Base-by-base conservation (phyloP, 2,888 invertebrate species). In the Amorpha juglandis region DNA sequence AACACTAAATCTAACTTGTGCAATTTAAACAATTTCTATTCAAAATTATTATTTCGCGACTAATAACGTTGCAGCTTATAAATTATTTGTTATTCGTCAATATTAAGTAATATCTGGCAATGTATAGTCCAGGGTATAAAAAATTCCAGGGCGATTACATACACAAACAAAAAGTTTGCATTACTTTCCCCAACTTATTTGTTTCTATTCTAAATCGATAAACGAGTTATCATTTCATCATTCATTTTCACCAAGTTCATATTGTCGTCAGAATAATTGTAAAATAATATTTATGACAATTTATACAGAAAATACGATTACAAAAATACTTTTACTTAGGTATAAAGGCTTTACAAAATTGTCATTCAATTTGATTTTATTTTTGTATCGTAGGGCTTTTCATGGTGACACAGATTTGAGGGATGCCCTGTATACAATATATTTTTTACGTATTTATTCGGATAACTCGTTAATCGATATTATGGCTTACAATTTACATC, bases 91-190 rank as follows among this genome's bases (percentile, higher is more conserved):
- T 12, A 1, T 6, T 38, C 16, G 35, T 38, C 35, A 6, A n/a
- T 58, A 42, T 58, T 58, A 58, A 58, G 58, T 58, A 58, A 58
- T 42, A 42, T 42, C 58, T 42, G 58, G 58, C 42, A 58, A 58
- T 58, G 58, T 38, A 35, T 53, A 12, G 35, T 16, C 11, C 12
- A 42, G 19, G 6, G 42, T 16, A 42, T 42, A 58, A 19, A 19
- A 58, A 58, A 58, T 42, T 58, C 16, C 58, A 38, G 27, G 55
- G 55, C 55, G 12, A 27, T 27, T 27, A 27, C 33, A 27, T 27
- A 14, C 27, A 27, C 4, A 27, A 3, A 52, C 11, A 52, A 16
- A 14, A 35, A 38, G 11, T 6, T 19, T 19, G 55, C 12, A 8
- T 35, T 11, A 12, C 53, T 14, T 35, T 11, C 21, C 42, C 58